Evolutionary conservation across 2,888 invertebrate species (phyloP), one percentile per base, ranked within the genome.

Genomic region (Drosophila demipolita): DNA sequence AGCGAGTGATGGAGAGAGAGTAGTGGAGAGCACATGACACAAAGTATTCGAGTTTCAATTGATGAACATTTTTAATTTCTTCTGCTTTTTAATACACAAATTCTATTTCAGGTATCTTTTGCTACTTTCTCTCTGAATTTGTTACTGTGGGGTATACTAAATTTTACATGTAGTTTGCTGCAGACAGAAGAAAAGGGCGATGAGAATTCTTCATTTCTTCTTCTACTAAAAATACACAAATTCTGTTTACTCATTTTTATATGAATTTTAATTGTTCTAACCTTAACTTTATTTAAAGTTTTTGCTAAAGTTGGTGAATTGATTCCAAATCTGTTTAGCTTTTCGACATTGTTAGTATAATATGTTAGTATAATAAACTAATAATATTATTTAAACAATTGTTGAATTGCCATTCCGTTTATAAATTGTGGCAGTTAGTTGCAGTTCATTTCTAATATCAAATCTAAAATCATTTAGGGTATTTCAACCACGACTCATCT

Each of bases 31-130:
- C n/a, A 32, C 68, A 23, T 26, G 23, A 32, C 68, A 68, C 26
- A 54, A 48, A 48, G 32, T 48, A 68, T 69, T 69, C 35, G 29
- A 26, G 26, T 23, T 50, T 40, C 26, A 32, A 45, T 23, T 15
- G 23, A 45, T 15, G 15, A 23, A 8, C 23, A 15, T 15, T 15
- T 7, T 23, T 23, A 4, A 15, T 45, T 15, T 4, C 15, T 15
- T 15, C 8, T 8, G 15, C 45, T 4, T 45, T 45, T 15, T 23
- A 7, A 23, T 23, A 15, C 45, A 4, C 7, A 45, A 45, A 7
- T 45, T 45, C 8, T 23, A 7, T 15, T 45, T 45, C 7, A 45
- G 7, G 8, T 15, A 15, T 20, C 4, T 5, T 8, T 3, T 4
- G 3, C 7, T 45, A 15, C 15, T 23, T 15, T 23, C 3, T 15